These are phyloP conservation scores for Brachymystax lenok DNA, from an alignment of 2,797 vertebrate species.

Conservation along the genomic window DNA sequence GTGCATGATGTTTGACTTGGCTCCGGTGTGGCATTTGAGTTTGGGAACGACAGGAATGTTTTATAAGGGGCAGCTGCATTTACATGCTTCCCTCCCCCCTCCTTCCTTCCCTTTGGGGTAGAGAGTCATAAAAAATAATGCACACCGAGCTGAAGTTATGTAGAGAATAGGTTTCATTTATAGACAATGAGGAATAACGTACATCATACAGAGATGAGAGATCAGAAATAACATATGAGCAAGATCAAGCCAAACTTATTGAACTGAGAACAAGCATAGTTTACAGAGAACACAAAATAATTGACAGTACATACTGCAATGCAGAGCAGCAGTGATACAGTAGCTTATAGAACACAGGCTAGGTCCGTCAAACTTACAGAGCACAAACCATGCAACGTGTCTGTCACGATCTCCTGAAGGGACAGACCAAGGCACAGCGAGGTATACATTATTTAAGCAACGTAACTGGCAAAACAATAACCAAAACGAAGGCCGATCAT, in stretches of 20 bases:
- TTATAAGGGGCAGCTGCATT: neutral
- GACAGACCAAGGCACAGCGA: no score
- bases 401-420: no score
- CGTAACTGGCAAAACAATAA: no score
- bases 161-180: neutral
- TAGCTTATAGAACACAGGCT: no score
- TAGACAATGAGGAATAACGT: neutral
- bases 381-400: no score
- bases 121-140: neutral
- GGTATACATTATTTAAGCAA: no score
- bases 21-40: slow-evolving; percentile 30
- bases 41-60: slow-evolving; percentile 37
- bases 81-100: no score
- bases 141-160: neutral
- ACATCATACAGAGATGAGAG: neutral
- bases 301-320: neutral
- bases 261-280: neutral
- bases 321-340: neutral
- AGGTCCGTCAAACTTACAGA: no score
- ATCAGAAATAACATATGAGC: neutral
- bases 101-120: neutral
- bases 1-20: neutral
- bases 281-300: neutral
- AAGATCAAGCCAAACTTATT: neutral
- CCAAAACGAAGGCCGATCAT: no score